Percentiles rank a stretch among this genome's conserved stretches.
phyloP scores from a whole-genome alignment of 2,113 vertebrate species.

The Tragelaphus buxtoni region DNA sequence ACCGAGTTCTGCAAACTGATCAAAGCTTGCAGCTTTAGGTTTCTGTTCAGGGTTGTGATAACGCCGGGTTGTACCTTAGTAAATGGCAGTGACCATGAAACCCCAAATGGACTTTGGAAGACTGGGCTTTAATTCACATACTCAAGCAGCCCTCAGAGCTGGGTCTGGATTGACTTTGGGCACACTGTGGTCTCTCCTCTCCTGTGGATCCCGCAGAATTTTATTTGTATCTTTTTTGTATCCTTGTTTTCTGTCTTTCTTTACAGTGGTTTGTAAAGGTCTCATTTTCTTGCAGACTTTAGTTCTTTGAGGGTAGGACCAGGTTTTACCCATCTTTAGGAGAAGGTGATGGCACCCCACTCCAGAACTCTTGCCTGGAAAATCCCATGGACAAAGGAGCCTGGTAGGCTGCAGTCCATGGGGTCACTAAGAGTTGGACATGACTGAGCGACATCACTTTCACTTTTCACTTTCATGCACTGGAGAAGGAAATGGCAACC shows the following conservation, averaged over 20 bases:
- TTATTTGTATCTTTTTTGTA: background rate
- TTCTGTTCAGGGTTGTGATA: background rate
- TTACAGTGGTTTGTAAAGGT: background rate
- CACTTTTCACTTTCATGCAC: no score
- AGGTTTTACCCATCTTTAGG: background rate
- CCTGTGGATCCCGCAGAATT: background rate
- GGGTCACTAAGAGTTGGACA: no score
- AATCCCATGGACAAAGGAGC: no score
- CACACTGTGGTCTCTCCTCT: background rate
- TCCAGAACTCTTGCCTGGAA: no score
- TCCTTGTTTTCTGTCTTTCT: background rate
- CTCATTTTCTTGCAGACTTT: background rate
- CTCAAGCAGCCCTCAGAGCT: background rate
- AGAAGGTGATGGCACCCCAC: no score
- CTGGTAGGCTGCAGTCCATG: no score
- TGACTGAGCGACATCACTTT: no score
- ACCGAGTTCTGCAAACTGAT: background rate
- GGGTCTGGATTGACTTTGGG: background rate
- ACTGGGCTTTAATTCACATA: background rate
- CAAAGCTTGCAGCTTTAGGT: background rate
- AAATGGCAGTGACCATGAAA: background rate
- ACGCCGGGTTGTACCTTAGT: background rate
- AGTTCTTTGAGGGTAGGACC: background rate
- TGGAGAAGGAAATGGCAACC: no score
- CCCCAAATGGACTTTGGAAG: background rate